Conservation (phyloP, 2,888 invertebrate species). For the Nomada fucata region DNA sequence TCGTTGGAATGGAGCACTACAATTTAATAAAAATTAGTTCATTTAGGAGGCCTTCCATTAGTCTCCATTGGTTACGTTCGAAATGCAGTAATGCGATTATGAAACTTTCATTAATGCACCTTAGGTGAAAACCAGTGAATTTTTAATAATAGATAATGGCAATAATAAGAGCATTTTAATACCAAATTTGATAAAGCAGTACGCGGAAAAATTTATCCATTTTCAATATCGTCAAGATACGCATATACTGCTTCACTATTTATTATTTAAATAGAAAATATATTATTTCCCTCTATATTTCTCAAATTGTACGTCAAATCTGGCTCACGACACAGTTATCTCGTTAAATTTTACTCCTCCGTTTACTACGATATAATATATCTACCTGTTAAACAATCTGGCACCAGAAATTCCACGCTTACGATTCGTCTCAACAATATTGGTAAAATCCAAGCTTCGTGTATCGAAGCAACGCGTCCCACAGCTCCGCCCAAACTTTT, state of each 20-base stretch:
- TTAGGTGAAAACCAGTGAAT: neutral
- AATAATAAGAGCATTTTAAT: neutral
- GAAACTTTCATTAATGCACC: constrained; percentile 25
- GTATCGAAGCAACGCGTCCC: neutral
- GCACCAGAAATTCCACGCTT: no score
- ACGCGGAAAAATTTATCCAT: neutral
- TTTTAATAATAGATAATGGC: neutral
- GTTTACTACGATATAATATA: no score
- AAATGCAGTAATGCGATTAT: constrained; percentile 21
- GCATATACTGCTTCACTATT: no score
- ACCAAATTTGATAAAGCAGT: neutral
- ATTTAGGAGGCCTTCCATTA: constrained; percentile 15
- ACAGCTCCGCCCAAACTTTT: neutral
- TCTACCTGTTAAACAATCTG: no score
- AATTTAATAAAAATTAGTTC: constrained; percentile 15
- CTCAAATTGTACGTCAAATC: no score
- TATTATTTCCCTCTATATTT: no score
- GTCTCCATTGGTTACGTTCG: constrained; percentile 17
- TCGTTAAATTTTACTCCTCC: no score
- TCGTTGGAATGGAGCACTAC: constrained; percentile 5
- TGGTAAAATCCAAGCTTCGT: neutral
- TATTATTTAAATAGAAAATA: no score
- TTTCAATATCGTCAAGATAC: neutral
- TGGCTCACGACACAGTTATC: no score
- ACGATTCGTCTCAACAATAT: no score